Percentiles rank a stretch among this genome's conserved stretches.
Conservation (phyloP, 2,888 invertebrate species). For the Catonia carolina region DNA sequence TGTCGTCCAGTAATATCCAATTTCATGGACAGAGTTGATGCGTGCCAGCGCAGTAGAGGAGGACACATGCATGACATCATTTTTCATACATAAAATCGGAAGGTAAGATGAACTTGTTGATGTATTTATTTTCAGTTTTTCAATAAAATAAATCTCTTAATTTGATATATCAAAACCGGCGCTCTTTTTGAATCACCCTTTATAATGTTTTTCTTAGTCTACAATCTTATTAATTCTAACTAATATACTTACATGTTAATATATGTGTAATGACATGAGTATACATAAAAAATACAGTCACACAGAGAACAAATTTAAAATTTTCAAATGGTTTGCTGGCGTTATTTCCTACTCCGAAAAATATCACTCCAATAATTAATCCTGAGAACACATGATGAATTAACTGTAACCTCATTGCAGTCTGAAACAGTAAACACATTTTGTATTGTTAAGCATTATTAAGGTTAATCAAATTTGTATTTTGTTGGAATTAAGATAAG, state of each 20-base stretch:
- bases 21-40: too few species aligned
- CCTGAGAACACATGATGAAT: conserved; percentile 51
- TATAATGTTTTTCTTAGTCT: not conserved
- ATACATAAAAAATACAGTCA: conserved; percentile 57
- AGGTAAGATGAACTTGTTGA: too few species aligned
- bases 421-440: conserved; percentile 39
- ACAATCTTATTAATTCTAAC: not conserved
- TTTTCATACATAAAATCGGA: too few species aligned
- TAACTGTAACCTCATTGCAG: conserved; percentile 50
- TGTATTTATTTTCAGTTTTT: too few species aligned
- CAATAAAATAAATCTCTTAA: conserved; percentile 4
- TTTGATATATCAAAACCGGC: not conserved
- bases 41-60: too few species aligned
- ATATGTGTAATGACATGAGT: conserved; percentile 57
- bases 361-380: conserved; percentile 51
- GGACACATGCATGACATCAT: too few species aligned
- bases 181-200: too few species aligned
- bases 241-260: conserved; percentile 50
- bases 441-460: not conserved
- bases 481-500: too few species aligned
- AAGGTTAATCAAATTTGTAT: not conserved
- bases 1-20: too few species aligned
- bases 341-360: conserved; percentile 52
- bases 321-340: conserved; percentile 50
- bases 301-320: conserved; percentile 55